These are phyloP conservation scores for Enteromius trimaculatus DNA, from an alignment of 2,797 vertebrate species.

Conservation along the genomic window DNA sequence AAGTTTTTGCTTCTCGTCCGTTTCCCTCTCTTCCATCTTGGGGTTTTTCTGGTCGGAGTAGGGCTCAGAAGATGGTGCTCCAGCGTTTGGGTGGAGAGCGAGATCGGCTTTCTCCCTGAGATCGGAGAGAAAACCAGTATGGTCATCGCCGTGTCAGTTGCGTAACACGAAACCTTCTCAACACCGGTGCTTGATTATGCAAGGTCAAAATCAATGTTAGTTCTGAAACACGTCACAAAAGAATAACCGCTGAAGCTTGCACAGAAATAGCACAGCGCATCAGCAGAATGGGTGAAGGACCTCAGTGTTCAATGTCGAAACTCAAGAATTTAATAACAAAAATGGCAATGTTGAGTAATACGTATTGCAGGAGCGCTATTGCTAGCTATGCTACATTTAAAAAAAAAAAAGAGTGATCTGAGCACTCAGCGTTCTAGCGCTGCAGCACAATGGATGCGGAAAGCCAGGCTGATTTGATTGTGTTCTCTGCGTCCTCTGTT, in stretches of 20 bases:
- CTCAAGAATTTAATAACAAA: conserved; percentile 3
- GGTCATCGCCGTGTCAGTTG: background rate
- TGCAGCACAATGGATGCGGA: conserved; percentile 16
- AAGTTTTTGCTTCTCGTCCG: conserved; percentile 53
- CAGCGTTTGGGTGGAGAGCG: conserved; percentile 83
- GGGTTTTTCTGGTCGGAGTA: conserved; percentile 56
- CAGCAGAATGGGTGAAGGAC: conserved; percentile 16
- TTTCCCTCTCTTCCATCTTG: conserved; percentile 60
- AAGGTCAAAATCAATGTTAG: conserved; percentile 4
- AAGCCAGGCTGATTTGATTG: conserved; percentile 28
- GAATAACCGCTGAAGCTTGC: conserved; percentile 32
- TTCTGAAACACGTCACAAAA: conserved; percentile 18
- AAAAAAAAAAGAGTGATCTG: conserved; percentile 42
- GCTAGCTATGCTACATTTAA: conserved; percentile 28
- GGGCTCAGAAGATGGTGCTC: conserved; percentile 84
- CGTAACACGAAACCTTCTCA: background rate
- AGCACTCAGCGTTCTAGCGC: conserved; percentile 18
- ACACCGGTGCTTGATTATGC: background rate
- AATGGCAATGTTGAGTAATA: conserved; percentile 4
- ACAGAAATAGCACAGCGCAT: conserved; percentile 14
- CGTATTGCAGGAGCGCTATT: background rate
- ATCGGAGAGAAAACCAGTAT: conserved; percentile 31
- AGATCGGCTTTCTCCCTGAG: conserved; percentile 78
- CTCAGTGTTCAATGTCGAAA: conserved; percentile 8
- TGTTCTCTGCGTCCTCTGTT: conserved; percentile 4